Evolutionary conservation across 2,888 invertebrate genomes (phyloP).

Genomic region (Dermolepida albohirtum): DNA sequence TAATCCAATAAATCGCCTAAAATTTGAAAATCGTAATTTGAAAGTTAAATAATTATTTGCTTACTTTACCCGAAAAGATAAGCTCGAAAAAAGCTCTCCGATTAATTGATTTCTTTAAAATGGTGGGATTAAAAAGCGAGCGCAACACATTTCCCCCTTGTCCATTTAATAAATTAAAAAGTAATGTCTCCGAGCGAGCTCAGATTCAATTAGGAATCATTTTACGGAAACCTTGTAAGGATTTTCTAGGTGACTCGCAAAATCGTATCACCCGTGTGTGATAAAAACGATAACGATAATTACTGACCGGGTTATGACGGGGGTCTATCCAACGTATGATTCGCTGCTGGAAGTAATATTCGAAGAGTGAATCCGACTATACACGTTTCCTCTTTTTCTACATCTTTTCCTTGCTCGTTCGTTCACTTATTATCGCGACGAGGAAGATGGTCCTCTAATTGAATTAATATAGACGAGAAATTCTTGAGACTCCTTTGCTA

Average conservation of each 20-base stretch:
- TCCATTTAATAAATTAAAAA: conserved; percentile 35
- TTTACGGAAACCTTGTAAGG: conserved; percentile 1
- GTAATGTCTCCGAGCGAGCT: not conserved
- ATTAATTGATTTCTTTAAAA: no score
- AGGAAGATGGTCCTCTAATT: conserved; percentile 33
- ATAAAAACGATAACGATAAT: conserved; percentile 35
- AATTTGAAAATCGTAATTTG: no score
- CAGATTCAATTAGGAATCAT: conserved; percentile 29
- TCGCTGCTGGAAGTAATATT: conserved; percentile 8
- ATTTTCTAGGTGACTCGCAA: conserved; percentile 34
- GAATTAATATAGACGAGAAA: conserved; percentile 37
- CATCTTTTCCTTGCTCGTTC: not conserved
- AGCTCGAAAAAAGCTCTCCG: no score
- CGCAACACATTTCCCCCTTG: conserved; percentile 6
- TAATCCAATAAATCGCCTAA: no score
- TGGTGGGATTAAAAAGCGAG: not conserved
- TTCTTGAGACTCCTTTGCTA: conserved; percentile 26
- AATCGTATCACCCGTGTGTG: conserved; percentile 32
- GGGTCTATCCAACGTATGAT: conserved; percentile 2
- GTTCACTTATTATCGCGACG: conserved; percentile 30
- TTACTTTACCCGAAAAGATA: no score
- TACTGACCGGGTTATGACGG: conserved; percentile 10
- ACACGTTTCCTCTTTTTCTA: not conserved
- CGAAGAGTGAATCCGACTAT: not conserved
- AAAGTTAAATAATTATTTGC: no score